These are phyloP conservation scores for Engystomops pustulosus DNA, from an alignment of 2,113 vertebrate species.

Conservation along the genomic window DNA sequence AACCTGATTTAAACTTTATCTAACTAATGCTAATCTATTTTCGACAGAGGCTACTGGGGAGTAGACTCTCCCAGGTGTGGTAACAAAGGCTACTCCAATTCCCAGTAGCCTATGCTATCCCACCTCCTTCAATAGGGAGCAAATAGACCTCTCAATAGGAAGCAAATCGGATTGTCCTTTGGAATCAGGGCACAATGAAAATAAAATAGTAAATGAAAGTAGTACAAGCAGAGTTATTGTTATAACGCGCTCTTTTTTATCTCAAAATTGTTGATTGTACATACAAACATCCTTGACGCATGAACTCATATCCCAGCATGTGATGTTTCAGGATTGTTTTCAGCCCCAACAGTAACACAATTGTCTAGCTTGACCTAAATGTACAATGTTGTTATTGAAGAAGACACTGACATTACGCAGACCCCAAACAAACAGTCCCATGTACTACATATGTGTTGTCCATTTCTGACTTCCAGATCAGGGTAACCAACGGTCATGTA, in stretches of 20 bases:
- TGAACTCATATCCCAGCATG: slow-evolving; percentile 31
- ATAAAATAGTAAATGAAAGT: not conserved
- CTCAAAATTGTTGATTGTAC: not conserved
- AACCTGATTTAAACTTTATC: too few species aligned
- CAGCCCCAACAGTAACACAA: slow-evolving; percentile 32
- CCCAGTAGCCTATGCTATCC: too few species aligned
- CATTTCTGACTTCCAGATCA: slow-evolving; percentile 13
- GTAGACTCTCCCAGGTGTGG: too few species aligned
- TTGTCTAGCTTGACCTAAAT: slow-evolving; percentile 1
- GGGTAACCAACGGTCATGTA: slow-evolving; percentile 11
- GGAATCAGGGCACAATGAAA: too few species aligned
- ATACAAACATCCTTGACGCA: not conserved
- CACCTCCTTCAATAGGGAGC: too few species aligned
- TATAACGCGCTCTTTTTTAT: not conserved
- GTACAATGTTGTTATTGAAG: slow-evolving; percentile 44
- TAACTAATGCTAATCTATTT: too few species aligned
- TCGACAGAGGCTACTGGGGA: too few species aligned
- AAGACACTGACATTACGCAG: slow-evolving; percentile 30
- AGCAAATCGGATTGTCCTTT: too few species aligned
- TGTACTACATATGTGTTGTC: slow-evolving; percentile 31
- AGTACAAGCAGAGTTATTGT: not conserved
- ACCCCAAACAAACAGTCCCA: slow-evolving; percentile 21
- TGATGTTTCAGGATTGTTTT: slow-evolving; percentile 32
- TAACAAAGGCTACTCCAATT: too few species aligned
- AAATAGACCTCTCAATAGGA: too few species aligned